phyloP scores from a whole-genome alignment of 2,797 vertebrate species.

The Pitangus sulphuratus region DNA sequence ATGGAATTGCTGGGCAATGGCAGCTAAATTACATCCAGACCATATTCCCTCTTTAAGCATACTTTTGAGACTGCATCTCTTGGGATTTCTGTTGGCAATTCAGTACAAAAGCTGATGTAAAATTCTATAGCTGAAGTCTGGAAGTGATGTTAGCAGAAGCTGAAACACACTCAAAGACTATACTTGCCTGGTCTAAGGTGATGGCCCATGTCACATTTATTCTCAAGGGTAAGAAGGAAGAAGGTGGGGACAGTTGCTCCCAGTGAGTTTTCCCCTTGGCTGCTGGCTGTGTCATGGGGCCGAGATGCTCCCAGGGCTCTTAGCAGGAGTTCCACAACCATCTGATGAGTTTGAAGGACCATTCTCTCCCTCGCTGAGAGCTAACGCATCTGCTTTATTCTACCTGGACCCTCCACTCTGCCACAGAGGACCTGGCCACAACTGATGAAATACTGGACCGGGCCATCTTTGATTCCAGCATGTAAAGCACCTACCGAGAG shows the following conservation, averaged over 20 bases:
- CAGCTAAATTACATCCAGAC: slow-evolving; percentile 42
- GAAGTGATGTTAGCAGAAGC: not conserved
- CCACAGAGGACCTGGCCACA: not conserved
- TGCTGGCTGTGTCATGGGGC: not conserved
- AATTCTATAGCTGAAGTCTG: not conserved
- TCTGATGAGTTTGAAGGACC: not conserved
- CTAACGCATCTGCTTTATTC: not conserved
- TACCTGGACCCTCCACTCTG: not conserved
- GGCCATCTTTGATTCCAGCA: not conserved
- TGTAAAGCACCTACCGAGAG: not conserved
- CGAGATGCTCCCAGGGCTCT: not conserved
- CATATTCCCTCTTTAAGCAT: not conserved
- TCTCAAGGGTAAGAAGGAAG: not conserved
- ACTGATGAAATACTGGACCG: not conserved
- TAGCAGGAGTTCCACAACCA: not conserved
- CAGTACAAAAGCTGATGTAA: not conserved
- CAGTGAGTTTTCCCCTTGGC: not conserved
- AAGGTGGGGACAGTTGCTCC: not conserved
- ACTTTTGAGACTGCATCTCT: not conserved
- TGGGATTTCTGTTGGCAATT: not conserved
- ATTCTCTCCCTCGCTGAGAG: not conserved
- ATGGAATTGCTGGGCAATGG: slow-evolving; percentile 24
- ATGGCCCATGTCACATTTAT: not conserved
- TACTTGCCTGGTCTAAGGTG: not conserved
- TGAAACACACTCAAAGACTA: not conserved